Evolutionary conservation across 23 tunicate species (phyloP).

Genomic region (Diplosoma virens): DNA sequence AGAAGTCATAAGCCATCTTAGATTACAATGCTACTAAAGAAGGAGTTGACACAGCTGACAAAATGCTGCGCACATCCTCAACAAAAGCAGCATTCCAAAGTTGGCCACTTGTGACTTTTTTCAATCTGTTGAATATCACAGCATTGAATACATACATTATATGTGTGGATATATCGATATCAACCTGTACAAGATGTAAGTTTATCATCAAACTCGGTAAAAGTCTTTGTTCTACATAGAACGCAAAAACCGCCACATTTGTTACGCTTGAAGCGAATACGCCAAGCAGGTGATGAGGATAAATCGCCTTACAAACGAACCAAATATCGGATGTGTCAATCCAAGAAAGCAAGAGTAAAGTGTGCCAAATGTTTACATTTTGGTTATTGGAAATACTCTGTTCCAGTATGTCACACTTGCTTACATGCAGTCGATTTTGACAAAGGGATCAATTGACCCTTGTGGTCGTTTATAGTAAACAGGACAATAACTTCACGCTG

Average conservation of each 20-base stretch:
- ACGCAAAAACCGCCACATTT: background rate
- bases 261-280: background rate
- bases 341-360: background rate
- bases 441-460: background rate
- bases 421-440: background rate
- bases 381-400: background rate
- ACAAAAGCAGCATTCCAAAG: background rate
- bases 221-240: background rate
- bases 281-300: background rate
- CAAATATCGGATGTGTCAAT: background rate
- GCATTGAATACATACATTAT: too few relatives aligned
- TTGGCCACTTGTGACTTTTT: background rate
- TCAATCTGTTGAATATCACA: background rate
- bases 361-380: background rate
- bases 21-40: background rate
- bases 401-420: background rate
- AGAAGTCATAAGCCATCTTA: background rate
- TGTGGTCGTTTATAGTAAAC: background rate
- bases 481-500: background rate
- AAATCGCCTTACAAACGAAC: background rate
- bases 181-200: background rate
- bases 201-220: background rate
- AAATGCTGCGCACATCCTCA: background rate
- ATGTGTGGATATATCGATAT: background rate
- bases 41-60: background rate